Percentiles rank a stretch among this genome's conserved stretches.
These are phyloP conservation scores for Agapostemon virescens DNA, from an alignment of 2,888 invertebrate genomes.

Conservation along the genomic window DNA sequence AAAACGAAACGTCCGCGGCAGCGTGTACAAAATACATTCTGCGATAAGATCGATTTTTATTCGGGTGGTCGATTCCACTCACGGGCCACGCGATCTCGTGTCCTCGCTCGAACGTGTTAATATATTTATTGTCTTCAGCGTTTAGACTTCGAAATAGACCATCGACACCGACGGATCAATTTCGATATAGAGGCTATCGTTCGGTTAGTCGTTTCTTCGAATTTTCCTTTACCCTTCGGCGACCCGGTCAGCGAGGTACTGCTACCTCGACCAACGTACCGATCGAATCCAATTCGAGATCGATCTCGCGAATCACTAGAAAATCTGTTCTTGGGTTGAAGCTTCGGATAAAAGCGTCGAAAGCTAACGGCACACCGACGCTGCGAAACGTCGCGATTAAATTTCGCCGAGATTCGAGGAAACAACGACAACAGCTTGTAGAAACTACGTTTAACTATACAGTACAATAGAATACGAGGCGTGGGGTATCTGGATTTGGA, in stretches of 20 bases:
- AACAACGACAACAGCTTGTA: conserved; percentile 56
- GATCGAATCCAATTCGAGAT: neutral
- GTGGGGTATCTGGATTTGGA: conserved; percentile 73
- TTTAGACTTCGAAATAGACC: neutral
- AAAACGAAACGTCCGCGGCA: neutral
- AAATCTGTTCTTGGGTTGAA: conserved; percentile 57
- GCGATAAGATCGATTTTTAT: neutral
- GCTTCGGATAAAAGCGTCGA: conserved; percentile 17
- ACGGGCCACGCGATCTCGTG: neutral
- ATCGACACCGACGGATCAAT: neutral
- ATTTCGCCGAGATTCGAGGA: conserved; percentile 51
- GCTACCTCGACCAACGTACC: neutral
- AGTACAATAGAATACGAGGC: conserved; percentile 78
- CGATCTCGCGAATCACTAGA: neutral
- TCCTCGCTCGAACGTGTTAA: neutral
- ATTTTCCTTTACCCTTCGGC: neutral
- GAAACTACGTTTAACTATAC: conserved; percentile 71
- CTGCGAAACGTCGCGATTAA: conserved; percentile 29
- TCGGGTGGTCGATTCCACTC: neutral
- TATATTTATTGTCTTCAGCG: conserved; percentile 18
- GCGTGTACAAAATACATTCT: neutral
- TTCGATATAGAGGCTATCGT: neutral
- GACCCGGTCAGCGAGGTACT: neutral
- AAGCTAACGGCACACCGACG: conserved; percentile 30
- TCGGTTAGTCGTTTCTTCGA: neutral